Base-by-base conservation (phyloP, 2,888 invertebrate species). In the Sinelater perroti region DNA sequence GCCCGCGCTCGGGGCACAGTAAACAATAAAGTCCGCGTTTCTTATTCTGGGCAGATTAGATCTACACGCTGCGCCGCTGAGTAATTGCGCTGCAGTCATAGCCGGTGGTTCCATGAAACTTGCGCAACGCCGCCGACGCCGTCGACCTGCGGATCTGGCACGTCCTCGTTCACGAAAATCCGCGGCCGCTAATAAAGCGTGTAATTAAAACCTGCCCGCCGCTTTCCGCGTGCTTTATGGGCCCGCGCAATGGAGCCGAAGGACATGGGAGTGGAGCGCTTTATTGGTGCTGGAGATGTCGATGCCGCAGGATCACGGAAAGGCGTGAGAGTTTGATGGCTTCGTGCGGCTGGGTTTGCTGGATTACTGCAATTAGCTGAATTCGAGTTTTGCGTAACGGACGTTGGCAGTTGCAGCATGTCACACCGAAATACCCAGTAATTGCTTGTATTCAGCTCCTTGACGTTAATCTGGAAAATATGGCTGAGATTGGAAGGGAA, bases 11-110 rank as follows among this genome's bases (percentile, higher is more conserved):
- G 16, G 8, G 8, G 8, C 18, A 18, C 18, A 35, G 35, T 35
- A 35, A 35, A 35, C 35, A 35, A 35, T 35, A 16, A 10, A 35
- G 35, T 35, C 18, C 18, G 16, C 18, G n/a, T 10, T 38, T 6
- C 18, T 5, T 20, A 20, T 38, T 38, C 18, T 38, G 10, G 6
- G 21, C 18, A 38, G 38, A 38, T 38, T 38, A 20, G 11, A 38
- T 38, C 38, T 38, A 11, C 10, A 20, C 40, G 24, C 10, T 24
- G 13, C 13, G 10, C 24, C 3, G 11, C 16, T 40, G 40, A 40
- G 24, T 40, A 40, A 24, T 40, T 24, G 24, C 24, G 24, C n/a
- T 40, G 40, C 11, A 38, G 38, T 38, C 38, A 38, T 20, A 10
- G 35, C 4, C n/a, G 16, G 11, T n/a, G 40, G 24, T 40, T 40